These are phyloP conservation scores for Artemia sinica DNA, from an alignment of 2,888 invertebrate genomes.

Conservation along the genomic window DNA sequence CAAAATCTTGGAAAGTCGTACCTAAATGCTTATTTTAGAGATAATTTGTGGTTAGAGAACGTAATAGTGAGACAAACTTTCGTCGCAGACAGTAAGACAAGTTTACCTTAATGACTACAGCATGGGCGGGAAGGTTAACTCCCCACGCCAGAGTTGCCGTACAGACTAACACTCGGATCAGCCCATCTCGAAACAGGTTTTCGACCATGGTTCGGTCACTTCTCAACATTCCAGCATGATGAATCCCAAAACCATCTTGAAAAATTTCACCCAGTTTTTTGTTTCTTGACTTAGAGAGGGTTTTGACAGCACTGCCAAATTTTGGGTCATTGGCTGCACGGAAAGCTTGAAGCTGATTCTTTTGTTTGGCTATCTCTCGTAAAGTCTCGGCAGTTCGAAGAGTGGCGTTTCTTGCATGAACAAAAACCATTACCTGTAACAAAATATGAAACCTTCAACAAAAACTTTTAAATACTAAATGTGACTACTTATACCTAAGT, in stretches of 20 bases:
- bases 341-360: conserved; percentile 51
- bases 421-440: conserved; percentile 74
- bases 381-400: conserved; percentile 59
- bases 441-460: conserved; percentile 17
- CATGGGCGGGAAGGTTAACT: conserved; percentile 95
- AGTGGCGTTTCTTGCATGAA: conserved; percentile 92
- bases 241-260: conserved; percentile 70
- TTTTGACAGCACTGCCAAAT: conserved; percentile 49
- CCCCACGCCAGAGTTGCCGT: conserved; percentile 99
- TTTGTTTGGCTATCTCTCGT: conserved; percentile 59
- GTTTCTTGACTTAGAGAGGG: conserved; percentile 54
- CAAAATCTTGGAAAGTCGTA: background rate
- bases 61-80: background rate
- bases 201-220: conserved; percentile 69
- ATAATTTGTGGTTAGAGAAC: background rate
- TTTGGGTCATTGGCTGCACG: conserved; percentile 43
- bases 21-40: background rate
- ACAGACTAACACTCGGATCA: conserved; percentile 71
- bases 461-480: too few relatives aligned
- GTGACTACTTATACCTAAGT: too few relatives aligned
- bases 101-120: conserved; percentile 72
- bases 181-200: conserved; percentile 70
- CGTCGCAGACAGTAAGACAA: background rate
- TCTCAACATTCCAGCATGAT: conserved; percentile 88
- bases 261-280: conserved; percentile 67